phyloP scores from a whole-genome alignment of 2,797 vertebrate species.

The Scarus forsteni region DNA sequence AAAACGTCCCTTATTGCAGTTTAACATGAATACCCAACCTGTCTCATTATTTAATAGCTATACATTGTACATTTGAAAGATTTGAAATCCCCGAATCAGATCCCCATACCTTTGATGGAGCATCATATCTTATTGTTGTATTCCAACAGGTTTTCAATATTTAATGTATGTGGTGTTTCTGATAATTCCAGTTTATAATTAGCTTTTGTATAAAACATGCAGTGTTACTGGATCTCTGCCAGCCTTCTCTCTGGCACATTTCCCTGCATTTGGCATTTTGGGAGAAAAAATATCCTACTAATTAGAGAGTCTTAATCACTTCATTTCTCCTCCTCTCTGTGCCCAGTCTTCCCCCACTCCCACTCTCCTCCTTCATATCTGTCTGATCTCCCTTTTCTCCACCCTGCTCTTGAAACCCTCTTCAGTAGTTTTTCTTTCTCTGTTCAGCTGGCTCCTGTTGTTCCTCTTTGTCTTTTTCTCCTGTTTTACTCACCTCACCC shows the following conservation, averaged over 20 bases:
- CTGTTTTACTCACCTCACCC: constrained; percentile 20
- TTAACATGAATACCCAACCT: too few species aligned
- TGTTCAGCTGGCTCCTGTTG: constrained; percentile 10
- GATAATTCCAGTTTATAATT: constrained; percentile 24
- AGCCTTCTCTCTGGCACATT: constrained; percentile 26
- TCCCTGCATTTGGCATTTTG: constrained; percentile 32
- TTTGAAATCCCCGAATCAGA: too few species aligned
- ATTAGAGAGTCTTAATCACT: constrained; percentile 67
- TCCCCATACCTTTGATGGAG: neutral
- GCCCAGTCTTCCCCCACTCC: constrained; percentile 51
- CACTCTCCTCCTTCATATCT: constrained; percentile 9
- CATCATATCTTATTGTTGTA: constrained; percentile 12
- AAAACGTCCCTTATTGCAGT: too few species aligned
- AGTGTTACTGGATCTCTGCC: constrained; percentile 11
- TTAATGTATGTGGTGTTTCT: constrained; percentile 27
- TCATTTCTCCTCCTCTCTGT: constrained; percentile 41
- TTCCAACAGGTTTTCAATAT: constrained; percentile 24
- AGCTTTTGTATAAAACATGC: constrained; percentile 27
- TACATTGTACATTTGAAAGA: too few species aligned
- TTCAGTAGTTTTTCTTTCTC: constrained; percentile 26
- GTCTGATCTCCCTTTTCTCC: neutral
- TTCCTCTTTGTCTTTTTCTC: constrained; percentile 29
- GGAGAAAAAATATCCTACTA: constrained; percentile 57
- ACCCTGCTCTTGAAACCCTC: constrained; percentile 6
- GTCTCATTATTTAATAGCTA: too few species aligned